Evolutionary conservation across 2,797 vertebrate genomes (phyloP).

Genomic region (Coracias cyanogaster): DNA sequence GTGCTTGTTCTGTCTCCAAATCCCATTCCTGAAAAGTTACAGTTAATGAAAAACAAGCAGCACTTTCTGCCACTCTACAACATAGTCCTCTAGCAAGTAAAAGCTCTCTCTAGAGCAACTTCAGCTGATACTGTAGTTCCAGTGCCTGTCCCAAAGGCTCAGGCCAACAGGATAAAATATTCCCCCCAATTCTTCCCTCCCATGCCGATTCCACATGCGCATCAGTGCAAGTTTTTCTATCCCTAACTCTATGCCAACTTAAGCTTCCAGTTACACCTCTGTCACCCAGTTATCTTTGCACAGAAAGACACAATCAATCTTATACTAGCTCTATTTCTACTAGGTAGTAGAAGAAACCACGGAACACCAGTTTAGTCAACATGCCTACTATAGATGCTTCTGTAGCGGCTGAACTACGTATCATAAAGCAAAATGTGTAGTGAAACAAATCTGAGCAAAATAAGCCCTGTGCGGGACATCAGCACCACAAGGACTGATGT

Average conservation of each 20-base stretch:
- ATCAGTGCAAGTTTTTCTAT: neutral
- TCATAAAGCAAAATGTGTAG: neutral
- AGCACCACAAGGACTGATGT: neutral
- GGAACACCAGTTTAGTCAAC: neutral
- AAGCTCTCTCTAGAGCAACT: neutral
- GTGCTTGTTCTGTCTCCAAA: constrained; percentile 98
- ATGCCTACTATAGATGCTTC: neutral
- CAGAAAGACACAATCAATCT: neutral
- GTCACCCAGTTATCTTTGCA: neutral
- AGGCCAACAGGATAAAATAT: neutral
- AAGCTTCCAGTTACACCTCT: neutral
- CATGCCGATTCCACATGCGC: neutral
- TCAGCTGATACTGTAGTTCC: neutral
- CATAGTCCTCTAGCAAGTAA: neutral
- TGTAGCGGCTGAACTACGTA: neutral
- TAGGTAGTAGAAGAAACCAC: neutral
- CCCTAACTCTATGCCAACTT: neutral
- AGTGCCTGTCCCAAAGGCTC: neutral
- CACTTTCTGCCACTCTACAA: neutral
- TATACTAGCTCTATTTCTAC: neutral
- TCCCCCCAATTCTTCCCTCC: neutral
- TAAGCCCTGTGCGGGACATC: neutral
- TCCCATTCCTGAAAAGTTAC: constrained; percentile 91
- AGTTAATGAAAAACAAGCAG: constrained; percentile 16
- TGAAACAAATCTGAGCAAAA: neutral